phyloP scores from a whole-genome alignment of 1,140 invertebrate species.

The Metaphire vulgaris region DNA sequence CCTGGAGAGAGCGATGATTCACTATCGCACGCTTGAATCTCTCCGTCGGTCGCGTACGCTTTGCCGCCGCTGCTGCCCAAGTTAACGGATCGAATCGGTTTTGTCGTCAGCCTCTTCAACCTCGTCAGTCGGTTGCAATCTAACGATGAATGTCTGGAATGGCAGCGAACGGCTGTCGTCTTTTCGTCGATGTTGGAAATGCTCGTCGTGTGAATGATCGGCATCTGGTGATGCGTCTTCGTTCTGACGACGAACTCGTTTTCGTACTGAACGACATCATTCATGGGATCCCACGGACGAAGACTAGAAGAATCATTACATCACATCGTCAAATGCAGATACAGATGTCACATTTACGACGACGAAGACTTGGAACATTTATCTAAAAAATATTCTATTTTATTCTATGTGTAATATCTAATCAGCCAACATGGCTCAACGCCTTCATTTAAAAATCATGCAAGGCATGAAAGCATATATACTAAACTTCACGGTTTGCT shows the following conservation, averaged over 20 bases:
- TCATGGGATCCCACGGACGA: constrained; percentile 73
- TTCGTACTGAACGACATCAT: constrained; percentile 75
- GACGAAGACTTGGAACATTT: no score
- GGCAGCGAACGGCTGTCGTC: neutral
- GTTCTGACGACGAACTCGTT: constrained; percentile 64
- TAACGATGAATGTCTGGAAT: constrained; percentile 12
- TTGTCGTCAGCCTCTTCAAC: constrained; percentile 19
- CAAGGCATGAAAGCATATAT: no score
- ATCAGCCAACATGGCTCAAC: no score
- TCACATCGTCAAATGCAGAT: no score
- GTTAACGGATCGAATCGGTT: neutral
- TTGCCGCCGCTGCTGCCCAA: neutral
- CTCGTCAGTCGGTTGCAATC: constrained; percentile 7
- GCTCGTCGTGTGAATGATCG: constrained; percentile 55
- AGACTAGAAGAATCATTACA: no score
- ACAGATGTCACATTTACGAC: no score
- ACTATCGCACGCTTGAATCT: constrained; percentile 1
- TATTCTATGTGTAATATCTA: no score
- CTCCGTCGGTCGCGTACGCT: neutral
- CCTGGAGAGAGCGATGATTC: constrained; percentile 20
- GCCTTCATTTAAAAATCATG: no score
- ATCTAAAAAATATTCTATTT: no score
- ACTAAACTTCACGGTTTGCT: no score
- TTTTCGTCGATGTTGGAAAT: constrained; percentile 40
- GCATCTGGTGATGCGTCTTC: constrained; percentile 66